Base-by-base conservation (phyloP, 2,888 invertebrate species). In the Drosophila aldrichi region DNA sequence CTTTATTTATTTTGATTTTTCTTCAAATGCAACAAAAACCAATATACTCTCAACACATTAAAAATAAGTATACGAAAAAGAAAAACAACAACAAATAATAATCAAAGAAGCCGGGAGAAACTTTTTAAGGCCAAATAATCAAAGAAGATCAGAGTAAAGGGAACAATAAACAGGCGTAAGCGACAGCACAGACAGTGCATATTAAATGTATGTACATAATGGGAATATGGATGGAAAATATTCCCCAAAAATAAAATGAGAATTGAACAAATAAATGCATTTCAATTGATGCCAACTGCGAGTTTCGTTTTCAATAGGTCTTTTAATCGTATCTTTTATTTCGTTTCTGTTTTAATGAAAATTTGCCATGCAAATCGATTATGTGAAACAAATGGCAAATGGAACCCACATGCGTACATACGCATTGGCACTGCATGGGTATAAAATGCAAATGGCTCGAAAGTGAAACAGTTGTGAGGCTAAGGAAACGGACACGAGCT, bases 161-260 rank as follows among this genome's bases (percentile, higher is more conserved):
- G 20, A 8, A 20, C 43, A 18, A 14, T 22, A 18, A 43, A 12
- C 62, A 48, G 18, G 18, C 32, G 18, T 56, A 67, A 41, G 51
- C 3, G 52, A n/a, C 16, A 38, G 52, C 49, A 25, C 46, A n/a
- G 48, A 70, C 18, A 41, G 66, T 48, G 60, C 43, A 71, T 60
- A 66, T 66, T 70, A 52, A 70, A 59, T 41, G 38, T 59, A 56
- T 32, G 10, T 32, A 32, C 51, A 74, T 74, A 44, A 75, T 59
- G 59, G 44, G 25, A 43, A 46, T n/a, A 46, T 58, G 29, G 16
- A 8, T 22, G 22, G 54, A 40, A 62, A 60, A 58, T 66, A 51
- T 36, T 25, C n/a, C 20, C 16, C n/a, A n/a, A n/a, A n/a, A n/a
- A n/a, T 5, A 38, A 38, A 7, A 38, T 14, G 4, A 2, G 20